Percentiles rank a stretch among this genome's conserved stretches.
Evolutionary conservation across 2,888 invertebrate genomes (phyloP).

Genomic region (Sarcophaga rosellei): DNA sequence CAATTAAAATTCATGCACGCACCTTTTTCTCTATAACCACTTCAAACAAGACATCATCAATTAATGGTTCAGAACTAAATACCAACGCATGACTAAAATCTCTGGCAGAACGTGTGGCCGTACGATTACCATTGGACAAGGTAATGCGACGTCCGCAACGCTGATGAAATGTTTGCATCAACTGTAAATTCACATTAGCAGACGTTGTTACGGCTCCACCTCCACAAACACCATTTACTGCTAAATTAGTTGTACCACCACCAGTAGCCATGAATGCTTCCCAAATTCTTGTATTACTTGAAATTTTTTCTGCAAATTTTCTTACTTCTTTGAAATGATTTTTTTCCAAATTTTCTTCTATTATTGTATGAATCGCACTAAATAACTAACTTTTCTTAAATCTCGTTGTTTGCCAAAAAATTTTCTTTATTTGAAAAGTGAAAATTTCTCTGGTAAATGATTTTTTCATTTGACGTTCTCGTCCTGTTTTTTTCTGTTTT

Average conservation of each 20-base stretch:
- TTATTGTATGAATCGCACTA: no score
- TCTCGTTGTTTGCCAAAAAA: constrained; percentile 21
- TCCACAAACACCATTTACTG: constrained; percentile 24
- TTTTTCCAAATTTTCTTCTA: neutral
- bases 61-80: constrained; percentile 89
- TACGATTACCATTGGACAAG: constrained; percentile 90
- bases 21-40: constrained; percentile 95
- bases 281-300: neutral
- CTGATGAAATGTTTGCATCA: constrained; percentile 85
- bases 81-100: constrained; percentile 95
- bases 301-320: neutral
- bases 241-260: constrained; percentile 56
- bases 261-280: constrained; percentile 57
- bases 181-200: constrained; percentile 62
- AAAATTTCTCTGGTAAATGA: constrained; percentile 36
- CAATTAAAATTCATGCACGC: constrained; percentile 70
- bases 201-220: constrained; percentile 21
- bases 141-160: constrained; percentile 93
- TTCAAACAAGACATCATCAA: constrained; percentile 92
- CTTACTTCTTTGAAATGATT: neutral
- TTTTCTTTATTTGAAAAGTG: constrained; percentile 32
- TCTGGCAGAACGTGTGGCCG: constrained; percentile 89
- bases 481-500: constrained; percentile 45
- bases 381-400: neutral
- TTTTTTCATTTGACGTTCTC: constrained; percentile 52